Base-by-base conservation (phyloP, 2,797 vertebrate genomes). In the Phrynocephalus forsythii region DNA sequence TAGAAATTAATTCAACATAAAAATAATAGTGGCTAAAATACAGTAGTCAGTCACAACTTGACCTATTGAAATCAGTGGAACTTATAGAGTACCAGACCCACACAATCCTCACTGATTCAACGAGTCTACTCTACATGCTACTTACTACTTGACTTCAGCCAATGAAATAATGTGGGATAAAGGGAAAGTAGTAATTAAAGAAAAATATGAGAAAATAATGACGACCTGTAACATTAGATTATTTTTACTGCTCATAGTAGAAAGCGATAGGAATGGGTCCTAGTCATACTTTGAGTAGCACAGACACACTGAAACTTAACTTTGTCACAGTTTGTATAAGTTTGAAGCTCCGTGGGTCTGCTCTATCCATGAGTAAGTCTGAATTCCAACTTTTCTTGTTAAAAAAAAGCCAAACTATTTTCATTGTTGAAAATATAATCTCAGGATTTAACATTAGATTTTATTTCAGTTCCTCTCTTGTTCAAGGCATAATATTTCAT, bases 401-500 rank as follows among this genome's bases (percentile, higher is more conserved):
- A 50, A 71, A 90, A 89, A 89, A 2, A 76, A 94, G 86, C 73
- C 85, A 90, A 91, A 84, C 8, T 92, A 94, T 90, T 91, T 91
- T 86, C 44, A 85, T 91, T 52, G 87, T 93, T 90, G 71, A 92
- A 89, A 89, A 83, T 84, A 90, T 81, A 84, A 91, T 81, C 72
- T 87, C 91, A 95, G 91, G 85, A 82, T 92, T 91, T 88, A 91
- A 79, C 76, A 88, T 91, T 87, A 82, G 13, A 77, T 87, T 92
- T 94, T 88, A 83, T 91, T 93, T 92, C 63, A 90, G 89, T 91
- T 93, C 83, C 86, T 90, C 87, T 87, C 83, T 84, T 81, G 85
- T 84, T 93, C 93, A 92, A 83, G 86, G 89, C 87, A 90, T 88
- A 92, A 91, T 90, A 86, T 87, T 3, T 71, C 28, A 20, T 44